Conservation (phyloP, 2,888 invertebrate genomes). For the Pristionchus mayeri region DNA sequence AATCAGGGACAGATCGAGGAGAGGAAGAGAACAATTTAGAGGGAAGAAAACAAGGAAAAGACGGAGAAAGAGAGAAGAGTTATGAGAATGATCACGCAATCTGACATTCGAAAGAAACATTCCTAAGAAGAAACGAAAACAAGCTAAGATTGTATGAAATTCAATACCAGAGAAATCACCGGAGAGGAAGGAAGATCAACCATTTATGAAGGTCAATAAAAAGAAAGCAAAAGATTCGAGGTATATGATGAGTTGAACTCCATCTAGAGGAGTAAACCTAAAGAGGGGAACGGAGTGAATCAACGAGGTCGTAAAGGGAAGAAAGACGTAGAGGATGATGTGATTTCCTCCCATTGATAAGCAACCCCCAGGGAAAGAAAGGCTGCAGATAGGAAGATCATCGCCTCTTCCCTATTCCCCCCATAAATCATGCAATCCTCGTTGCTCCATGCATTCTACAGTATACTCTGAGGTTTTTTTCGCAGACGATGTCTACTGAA, state of each 20-base stretch:
- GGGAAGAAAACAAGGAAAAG: background rate
- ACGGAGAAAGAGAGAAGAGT: too few relatives aligned
- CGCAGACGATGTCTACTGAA: too few relatives aligned
- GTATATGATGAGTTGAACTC: too few relatives aligned
- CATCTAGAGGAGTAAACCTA: too few relatives aligned
- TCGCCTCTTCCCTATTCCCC: too few relatives aligned
- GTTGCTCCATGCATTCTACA: background rate
- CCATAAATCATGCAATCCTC: too few relatives aligned
- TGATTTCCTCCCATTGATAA: conserved; percentile 26
- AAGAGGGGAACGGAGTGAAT: too few relatives aligned
- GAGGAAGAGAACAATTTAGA: conserved; percentile 1
- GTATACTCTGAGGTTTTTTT: background rate
- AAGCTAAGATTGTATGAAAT: background rate
- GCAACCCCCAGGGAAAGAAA: too few relatives aligned
- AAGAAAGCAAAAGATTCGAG: too few relatives aligned
- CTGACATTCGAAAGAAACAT: background rate
- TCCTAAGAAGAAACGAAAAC: background rate
- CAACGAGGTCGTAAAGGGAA: background rate
- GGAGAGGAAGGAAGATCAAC: background rate
- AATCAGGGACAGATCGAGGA: background rate
- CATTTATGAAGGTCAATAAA: conserved; percentile 25
- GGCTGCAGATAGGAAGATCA: too few relatives aligned
- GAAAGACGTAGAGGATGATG: conserved; percentile 22
- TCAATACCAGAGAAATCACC: background rate
- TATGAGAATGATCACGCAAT: too few relatives aligned